These are phyloP conservation scores for Acipenser ruthenus DNA, from an alignment of 2,797 vertebrate species.

Conservation along the genomic window DNA sequence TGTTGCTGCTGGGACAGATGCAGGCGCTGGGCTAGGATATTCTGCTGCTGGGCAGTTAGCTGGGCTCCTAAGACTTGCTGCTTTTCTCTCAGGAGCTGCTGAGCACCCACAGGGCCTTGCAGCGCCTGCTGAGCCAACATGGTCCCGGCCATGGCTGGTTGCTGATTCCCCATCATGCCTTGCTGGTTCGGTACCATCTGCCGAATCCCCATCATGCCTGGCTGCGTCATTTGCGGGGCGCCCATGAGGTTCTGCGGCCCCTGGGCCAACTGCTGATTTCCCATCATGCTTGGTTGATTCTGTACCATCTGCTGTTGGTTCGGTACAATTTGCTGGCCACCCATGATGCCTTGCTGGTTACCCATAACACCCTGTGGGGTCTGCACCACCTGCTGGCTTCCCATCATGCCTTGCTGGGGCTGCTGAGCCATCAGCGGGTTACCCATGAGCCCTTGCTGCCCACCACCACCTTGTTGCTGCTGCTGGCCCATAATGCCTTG, in stretches of 20 bases:
- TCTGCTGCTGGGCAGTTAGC: constrained; percentile 67
- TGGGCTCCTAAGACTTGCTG: constrained; percentile 34
- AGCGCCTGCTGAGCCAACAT: constrained; percentile 68
- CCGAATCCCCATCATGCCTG: constrained; percentile 7
- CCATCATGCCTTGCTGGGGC: constrained; percentile 50
- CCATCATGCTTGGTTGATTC: constrained; percentile 53
- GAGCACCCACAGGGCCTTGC: constrained; percentile 60
- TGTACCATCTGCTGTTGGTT: constrained; percentile 55
- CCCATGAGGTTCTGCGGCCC: constrained; percentile 46
- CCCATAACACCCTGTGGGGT: not conserved
- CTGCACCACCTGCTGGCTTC: constrained; percentile 50
- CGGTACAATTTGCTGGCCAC: constrained; percentile 32
- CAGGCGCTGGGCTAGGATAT: constrained; percentile 75
- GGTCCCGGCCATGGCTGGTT: constrained; percentile 68
- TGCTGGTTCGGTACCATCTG: constrained; percentile 53
- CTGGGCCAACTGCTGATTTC: constrained; percentile 43
- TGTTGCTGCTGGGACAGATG: constrained; percentile 71
- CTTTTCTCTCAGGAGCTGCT: constrained; percentile 66
- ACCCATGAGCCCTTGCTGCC: too few species aligned
- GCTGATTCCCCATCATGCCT: constrained; percentile 67
- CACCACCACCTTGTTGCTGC: constrained; percentile 31
- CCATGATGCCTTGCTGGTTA: not conserved
- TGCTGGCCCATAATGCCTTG: constrained; percentile 64
- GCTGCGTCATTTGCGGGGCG: constrained; percentile 51
- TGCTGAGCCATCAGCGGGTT: too few species aligned